Conservation (phyloP, 1,140 invertebrate genomes). For the Hydropsyche tenuis region DNA sequence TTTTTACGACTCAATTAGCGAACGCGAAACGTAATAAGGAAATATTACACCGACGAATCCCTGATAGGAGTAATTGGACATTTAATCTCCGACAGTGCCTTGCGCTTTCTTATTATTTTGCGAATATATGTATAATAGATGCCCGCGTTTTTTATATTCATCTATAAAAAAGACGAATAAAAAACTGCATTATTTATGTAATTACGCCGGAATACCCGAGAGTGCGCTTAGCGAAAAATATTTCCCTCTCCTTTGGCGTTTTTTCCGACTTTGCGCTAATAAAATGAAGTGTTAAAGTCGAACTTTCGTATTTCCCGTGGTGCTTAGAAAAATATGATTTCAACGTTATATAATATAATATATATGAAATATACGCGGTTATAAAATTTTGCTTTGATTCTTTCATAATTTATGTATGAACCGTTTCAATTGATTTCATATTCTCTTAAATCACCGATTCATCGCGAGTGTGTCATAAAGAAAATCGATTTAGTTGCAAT, state of each 20-base stretch:
- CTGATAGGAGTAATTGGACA: slow-evolving; percentile 25
- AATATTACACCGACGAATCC: slow-evolving; percentile 20
- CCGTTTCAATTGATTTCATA: too few species aligned
- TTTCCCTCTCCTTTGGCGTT: slow-evolving; percentile 37
- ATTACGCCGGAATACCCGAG: slow-evolving; percentile 38
- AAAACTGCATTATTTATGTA: slow-evolving; percentile 48
- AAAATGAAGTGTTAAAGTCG: slow-evolving; percentile 48
- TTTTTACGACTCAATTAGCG: slow-evolving; percentile 27
- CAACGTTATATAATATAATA: too few species aligned
- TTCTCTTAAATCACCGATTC: too few species aligned
- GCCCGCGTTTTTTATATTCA: slow-evolving; percentile 9
- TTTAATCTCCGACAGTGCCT: slow-evolving; percentile 12
- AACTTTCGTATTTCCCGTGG: slow-evolving; percentile 45
- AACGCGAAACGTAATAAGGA: slow-evolving; percentile 24
- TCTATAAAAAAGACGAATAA: background rate
- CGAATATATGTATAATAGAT: slow-evolving; percentile 27
- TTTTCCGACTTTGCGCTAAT: slow-evolving; percentile 37
- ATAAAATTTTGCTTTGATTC: too few species aligned
- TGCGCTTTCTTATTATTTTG: slow-evolving; percentile 5
- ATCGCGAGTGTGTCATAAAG: too few species aligned
- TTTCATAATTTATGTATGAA: too few species aligned
- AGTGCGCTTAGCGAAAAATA: slow-evolving; percentile 40
- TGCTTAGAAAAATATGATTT: background rate
- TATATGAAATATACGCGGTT: too few species aligned
- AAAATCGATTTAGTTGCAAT: too few species aligned